Evolutionary conservation across 2,888 invertebrate genomes (phyloP).

Genomic region (Brachyptera risi): DNA sequence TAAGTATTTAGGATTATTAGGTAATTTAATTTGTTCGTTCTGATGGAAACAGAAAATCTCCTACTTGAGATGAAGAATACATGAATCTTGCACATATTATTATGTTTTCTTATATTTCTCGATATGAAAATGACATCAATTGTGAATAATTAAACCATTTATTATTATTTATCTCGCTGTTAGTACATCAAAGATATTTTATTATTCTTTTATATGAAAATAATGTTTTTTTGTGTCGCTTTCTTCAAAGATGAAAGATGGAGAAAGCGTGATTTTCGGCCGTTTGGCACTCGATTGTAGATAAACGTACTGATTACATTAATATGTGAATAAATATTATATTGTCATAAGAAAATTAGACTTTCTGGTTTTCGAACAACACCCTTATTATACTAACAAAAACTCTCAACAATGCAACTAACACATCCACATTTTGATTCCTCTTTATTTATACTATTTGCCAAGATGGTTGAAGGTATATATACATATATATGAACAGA

Average conservation of each 20-base stretch:
- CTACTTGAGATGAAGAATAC: too few species aligned
- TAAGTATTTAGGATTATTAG: neutral
- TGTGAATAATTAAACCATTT: neutral
- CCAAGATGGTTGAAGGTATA: neutral
- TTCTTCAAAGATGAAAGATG: neutral
- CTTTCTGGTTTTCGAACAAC: neutral
- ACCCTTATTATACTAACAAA: neutral
- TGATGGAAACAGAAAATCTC: too few species aligned
- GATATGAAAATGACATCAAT: neutral
- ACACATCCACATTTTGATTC: neutral
- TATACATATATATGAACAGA: too few species aligned
- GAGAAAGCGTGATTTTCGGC: too few species aligned
- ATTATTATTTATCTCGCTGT: constrained; percentile 8
- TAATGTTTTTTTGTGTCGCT: constrained; percentile 1
- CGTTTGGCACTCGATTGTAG: neutral
- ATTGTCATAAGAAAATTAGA: neutral
- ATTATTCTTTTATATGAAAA: neutral
- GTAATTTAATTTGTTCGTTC: neutral
- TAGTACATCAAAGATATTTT: constrained; percentile 14
- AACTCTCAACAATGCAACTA: neutral
- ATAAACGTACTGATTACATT: constrained; percentile 11
- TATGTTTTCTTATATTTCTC: neutral
- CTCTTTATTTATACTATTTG: neutral
- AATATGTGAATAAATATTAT: constrained; percentile 12
- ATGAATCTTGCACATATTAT: neutral